Evolutionary conservation across 2,888 invertebrate species (phyloP).

Genomic region (Globia sparganii): DNA sequence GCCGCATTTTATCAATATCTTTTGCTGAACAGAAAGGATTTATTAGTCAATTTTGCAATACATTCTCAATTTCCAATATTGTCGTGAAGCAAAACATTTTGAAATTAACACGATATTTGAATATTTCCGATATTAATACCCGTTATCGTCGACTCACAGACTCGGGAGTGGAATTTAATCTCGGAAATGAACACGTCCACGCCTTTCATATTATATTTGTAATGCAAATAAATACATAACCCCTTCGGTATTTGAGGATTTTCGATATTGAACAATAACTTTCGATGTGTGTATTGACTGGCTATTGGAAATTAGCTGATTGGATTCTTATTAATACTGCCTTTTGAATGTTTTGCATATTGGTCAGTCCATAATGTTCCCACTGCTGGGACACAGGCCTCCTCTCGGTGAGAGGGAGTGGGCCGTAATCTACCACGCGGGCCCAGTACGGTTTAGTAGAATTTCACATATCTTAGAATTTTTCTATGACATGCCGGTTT

Average conservation of each 20-base stretch:
- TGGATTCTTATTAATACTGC: constrained; percentile 9
- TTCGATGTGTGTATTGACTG: constrained; percentile 12
- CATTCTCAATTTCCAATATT: constrained; percentile 35
- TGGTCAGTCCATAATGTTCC: background rate
- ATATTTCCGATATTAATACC: constrained; percentile 76
- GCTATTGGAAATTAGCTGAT: constrained; percentile 24
- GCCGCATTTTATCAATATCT: background rate
- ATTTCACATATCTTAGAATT: background rate
- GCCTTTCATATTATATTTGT: constrained; percentile 67
- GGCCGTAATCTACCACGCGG: background rate
- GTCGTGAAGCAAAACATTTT: constrained; percentile 60
- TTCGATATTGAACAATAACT: constrained; percentile 32
- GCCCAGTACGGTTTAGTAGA: background rate
- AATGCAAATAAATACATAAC: constrained; percentile 66
- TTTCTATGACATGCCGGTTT: background rate
- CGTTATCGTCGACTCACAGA: constrained; percentile 80
- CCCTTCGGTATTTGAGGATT: constrained; percentile 36
- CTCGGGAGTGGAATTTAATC: constrained; percentile 75
- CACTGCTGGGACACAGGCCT: background rate
- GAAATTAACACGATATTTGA: constrained; percentile 73
- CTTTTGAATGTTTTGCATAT: background rate
- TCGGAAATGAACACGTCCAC: constrained; percentile 72
- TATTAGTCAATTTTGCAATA: constrained; percentile 26
- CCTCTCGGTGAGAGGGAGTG: background rate
- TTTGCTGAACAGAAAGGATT: constrained; percentile 5